These are phyloP conservation scores for Rhagonycha fulva DNA, from an alignment of 2,888 invertebrate species.

Conservation along the genomic window DNA sequence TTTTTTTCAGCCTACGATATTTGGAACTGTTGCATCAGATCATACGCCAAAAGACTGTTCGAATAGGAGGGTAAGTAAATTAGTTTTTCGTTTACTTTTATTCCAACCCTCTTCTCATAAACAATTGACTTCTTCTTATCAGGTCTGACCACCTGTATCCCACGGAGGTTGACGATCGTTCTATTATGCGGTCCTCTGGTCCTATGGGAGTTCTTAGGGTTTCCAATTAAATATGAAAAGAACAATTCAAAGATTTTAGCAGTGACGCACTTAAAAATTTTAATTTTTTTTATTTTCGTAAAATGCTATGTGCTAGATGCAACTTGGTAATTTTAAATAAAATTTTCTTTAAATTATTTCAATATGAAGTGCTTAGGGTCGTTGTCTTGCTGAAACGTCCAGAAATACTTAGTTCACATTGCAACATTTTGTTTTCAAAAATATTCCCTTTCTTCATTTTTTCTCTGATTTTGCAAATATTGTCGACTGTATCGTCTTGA, in stretches of 20 bases:
- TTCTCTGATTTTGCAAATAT: no score
- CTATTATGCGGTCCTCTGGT: background rate
- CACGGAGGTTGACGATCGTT: background rate
- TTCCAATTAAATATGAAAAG: background rate
- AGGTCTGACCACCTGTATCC: background rate
- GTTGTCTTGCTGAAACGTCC: no score
- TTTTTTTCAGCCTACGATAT: slow-evolving; percentile 64
- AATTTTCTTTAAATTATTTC: no score
- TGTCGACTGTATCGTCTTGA: no score
- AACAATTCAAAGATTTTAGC: background rate
- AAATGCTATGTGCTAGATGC: no score
- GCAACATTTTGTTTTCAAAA: no score
- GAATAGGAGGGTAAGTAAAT: slow-evolving; percentile 62
- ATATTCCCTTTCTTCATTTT: no score
- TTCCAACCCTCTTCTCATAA: background rate
- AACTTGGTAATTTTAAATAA: no score
- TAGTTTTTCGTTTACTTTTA: slow-evolving; percentile 25
- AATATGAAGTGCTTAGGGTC: no score
- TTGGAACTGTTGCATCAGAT: slow-evolving; percentile 66
- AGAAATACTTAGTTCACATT: no score
- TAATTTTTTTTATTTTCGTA: no score
- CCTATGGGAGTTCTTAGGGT: background rate
- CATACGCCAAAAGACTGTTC: slow-evolving; percentile 64
- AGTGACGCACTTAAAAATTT: no score
- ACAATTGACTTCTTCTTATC: background rate